Base-by-base conservation (phyloP, 2,888 invertebrate genomes). In the Hypomecis punctinalis region DNA sequence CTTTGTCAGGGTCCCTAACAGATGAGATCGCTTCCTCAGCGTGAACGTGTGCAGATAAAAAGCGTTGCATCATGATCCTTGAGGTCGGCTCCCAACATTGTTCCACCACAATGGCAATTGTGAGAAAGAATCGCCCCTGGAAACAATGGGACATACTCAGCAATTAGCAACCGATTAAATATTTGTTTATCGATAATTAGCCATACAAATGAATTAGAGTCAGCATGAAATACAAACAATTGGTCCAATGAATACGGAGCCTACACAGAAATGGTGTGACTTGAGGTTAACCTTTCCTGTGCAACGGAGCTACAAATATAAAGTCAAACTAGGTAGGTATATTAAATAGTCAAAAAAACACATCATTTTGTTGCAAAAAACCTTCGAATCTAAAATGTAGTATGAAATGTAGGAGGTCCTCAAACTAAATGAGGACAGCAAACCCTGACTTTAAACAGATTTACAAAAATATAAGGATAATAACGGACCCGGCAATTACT, bases 11-110 rank as follows among this genome's bases (percentile, higher is more conserved):
- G 75, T 80, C 75, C 78, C 68, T 64, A 75, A 40, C 9, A 64
- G 79, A 81, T 77, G 72, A 75, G 73, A 77, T 79, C 75, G 74
- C 77, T 83, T 81, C 83, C 79, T 78, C 68, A 75, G 56, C 56
- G 74, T 69, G 67, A 70, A 66, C 55, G 66, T 61, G 69, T 68
- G 65, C 66, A 74, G 74, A 76, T 78, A 79, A 84, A 83, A 81
- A 83, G 78, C 77, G 76, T 88, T 87, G 84, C 86, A 82, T 84
- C 85, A 86, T 75, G 82, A 81, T 80, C 84, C 80, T 79, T 84
- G 85, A 88, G 91, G 92, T 90, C 91, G 87, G 78, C 86, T 92
- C 92, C 87, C 92, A 93, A 92, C 89, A 91, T 91, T 91, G 91
- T 91, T 78, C 83, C 70, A 79, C 81, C 75, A 93, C 92, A 93